Evolutionary conservation across 2,888 invertebrate genomes (phyloP).

Genomic region (Hofmannophila pseudospretella): DNA sequence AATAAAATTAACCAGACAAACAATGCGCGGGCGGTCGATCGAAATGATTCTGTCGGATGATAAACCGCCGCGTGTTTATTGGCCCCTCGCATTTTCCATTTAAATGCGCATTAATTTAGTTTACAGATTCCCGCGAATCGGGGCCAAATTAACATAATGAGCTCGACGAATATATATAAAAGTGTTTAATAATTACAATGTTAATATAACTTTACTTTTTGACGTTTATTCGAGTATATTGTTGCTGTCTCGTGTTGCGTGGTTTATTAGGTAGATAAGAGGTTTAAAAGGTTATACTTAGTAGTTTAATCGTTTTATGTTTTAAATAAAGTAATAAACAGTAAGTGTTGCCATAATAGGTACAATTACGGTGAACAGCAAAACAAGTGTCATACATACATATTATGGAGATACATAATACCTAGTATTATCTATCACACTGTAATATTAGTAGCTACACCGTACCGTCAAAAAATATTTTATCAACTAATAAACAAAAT

Average conservation of each 20-base stretch:
- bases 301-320: slow-evolving; percentile 1
- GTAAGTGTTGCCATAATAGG: no score
- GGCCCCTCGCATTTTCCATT: slow-evolving; percentile 68
- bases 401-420: no score
- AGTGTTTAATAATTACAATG: slow-evolving; percentile 12
- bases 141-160: slow-evolving; percentile 70
- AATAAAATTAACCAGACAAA: slow-evolving; percentile 73
- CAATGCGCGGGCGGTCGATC: slow-evolving; percentile 58
- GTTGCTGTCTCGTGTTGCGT: slow-evolving; percentile 7
- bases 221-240: slow-evolving; percentile 10
- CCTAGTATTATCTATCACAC: no score
- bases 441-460: no score
- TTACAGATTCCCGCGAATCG: slow-evolving; percentile 70
- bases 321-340: neutral
- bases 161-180: slow-evolving; percentile 59
- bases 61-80: slow-evolving; percentile 49
- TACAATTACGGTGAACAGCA: no score
- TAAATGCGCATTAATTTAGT: slow-evolving; percentile 72
- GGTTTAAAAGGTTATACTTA: no score
- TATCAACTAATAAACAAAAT: no score
- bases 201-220: slow-evolving; percentile 11
- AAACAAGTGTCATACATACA: no score
- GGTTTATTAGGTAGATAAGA: slow-evolving; percentile 1
- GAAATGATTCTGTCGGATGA: slow-evolving; percentile 64
- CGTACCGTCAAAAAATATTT: no score